Conservation (phyloP, 2,888 invertebrate genomes). For the Plagodis dolabraria region DNA sequence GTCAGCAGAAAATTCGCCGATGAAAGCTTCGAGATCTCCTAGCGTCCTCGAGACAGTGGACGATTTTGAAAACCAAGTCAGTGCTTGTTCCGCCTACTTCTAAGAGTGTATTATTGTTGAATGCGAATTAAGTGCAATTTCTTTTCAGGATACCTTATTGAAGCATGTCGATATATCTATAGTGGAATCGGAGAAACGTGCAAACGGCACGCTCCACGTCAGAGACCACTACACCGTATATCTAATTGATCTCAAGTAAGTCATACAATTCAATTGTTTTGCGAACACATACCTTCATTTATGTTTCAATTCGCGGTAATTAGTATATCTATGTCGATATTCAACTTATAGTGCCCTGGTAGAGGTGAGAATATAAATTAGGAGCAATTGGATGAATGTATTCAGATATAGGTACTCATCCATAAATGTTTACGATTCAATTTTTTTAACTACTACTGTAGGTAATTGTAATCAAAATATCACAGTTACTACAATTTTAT, state of each 20-base stretch:
- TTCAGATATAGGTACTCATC: background rate
- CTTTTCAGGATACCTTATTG: constrained; percentile 85
- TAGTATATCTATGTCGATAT: constrained; percentile 15
- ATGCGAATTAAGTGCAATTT: constrained; percentile 29
- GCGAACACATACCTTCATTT: constrained; percentile 42
- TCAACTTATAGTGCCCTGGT: constrained; percentile 11
- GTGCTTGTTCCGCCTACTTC: constrained; percentile 66
- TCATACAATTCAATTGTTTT: constrained; percentile 54
- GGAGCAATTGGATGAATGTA: constrained; percentile 16
- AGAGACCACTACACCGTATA: constrained; percentile 92
- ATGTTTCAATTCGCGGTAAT: constrained; percentile 45
- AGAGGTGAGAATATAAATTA: constrained; percentile 21
- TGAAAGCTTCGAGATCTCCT: constrained; percentile 60
- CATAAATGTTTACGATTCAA: background rate
- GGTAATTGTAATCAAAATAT: no score
- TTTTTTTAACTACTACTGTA: background rate
- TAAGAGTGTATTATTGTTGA: constrained; percentile 10
- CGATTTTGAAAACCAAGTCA: constrained; percentile 72
- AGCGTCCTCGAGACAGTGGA: constrained; percentile 66
- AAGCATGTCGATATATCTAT: constrained; percentile 91
- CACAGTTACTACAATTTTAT: no score
- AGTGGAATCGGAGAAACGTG: constrained; percentile 90
- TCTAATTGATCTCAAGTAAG: constrained; percentile 91
- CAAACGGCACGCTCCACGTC: constrained; percentile 89
- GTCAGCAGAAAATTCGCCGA: constrained; percentile 66